Evolutionary conservation across 2,888 invertebrate genomes (phyloP).

Genomic region (Xanthorhoe designata): DNA sequence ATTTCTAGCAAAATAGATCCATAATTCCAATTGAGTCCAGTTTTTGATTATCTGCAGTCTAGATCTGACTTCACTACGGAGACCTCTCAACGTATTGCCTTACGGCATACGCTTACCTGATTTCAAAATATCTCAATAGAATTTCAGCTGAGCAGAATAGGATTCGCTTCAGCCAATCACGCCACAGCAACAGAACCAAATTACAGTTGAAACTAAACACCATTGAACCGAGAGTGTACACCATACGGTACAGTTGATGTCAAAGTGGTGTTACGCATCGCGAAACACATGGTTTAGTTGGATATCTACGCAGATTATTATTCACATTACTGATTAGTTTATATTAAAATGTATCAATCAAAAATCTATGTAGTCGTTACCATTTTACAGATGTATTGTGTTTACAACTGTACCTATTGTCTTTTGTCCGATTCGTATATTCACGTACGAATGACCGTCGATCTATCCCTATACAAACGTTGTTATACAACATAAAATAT

Average conservation of each 20-base stretch:
- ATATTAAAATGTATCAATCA: too few relatives aligned
- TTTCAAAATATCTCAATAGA: not conserved
- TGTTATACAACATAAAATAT: too few relatives aligned
- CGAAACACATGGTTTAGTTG: not conserved
- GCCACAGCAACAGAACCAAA: not conserved
- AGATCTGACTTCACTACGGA: not conserved
- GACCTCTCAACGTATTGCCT: not conserved
- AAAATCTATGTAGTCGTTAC: too few relatives aligned
- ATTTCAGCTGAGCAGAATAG: not conserved
- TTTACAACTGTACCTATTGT: too few relatives aligned
- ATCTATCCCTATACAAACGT: too few relatives aligned
- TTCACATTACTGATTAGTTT: too few relatives aligned
- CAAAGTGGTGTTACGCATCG: not conserved
- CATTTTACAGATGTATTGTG: too few relatives aligned
- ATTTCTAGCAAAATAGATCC: too few relatives aligned
- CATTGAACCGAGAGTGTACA: constrained; percentile 5
- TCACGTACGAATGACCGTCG: too few relatives aligned
- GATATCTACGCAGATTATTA: not conserved
- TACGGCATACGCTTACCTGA: not conserved
- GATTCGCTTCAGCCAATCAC: constrained; percentile 24
- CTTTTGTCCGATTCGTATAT: too few relatives aligned
- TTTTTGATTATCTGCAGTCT: too few relatives aligned
- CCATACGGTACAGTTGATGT: constrained; percentile 8
- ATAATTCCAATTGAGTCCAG: too few relatives aligned
- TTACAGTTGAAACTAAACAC: constrained; percentile 3